Evolutionary conservation across 1,140 invertebrate genomes (phyloP).

Genomic region (Oncopodura yosiiana): DNA sequence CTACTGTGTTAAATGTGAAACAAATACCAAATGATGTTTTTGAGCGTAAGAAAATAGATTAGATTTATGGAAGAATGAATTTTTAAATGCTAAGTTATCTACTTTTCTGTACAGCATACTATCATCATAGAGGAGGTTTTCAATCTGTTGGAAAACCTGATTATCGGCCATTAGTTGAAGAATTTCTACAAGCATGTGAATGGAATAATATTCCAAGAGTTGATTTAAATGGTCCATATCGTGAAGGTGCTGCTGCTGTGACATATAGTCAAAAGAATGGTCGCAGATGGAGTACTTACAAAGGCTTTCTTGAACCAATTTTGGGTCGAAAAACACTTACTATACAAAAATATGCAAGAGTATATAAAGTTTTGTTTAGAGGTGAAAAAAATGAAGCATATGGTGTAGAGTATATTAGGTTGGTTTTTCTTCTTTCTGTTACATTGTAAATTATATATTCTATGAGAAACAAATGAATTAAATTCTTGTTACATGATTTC

Average conservation of each 20-base stretch:
- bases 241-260: slow-evolving; percentile 31
- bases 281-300: slow-evolving; percentile 30
- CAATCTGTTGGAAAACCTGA: slow-evolving; percentile 27
- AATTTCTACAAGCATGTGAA: slow-evolving; percentile 28
- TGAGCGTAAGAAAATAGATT: slow-evolving; percentile 26
- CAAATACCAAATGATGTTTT: slow-evolving; percentile 26
- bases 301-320: slow-evolving; percentile 31
- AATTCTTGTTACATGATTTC: no score
- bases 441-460: no score
- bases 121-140: slow-evolving; percentile 26
- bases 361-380: slow-evolving; percentile 32
- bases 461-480: no score
- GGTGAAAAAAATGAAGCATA: slow-evolving; percentile 35
- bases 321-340: slow-evolving; percentile 27
- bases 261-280: slow-evolving; percentile 30
- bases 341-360: slow-evolving; percentile 26
- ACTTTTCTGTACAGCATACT: slow-evolving; percentile 18
- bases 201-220: slow-evolving; percentile 33
- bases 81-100: background rate
- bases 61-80: background rate
- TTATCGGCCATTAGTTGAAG: slow-evolving; percentile 30
- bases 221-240: slow-evolving; percentile 30
- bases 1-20: slow-evolving; percentile 32
- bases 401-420: slow-evolving; percentile 35
- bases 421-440: no score